Base-by-base conservation (phyloP, 2,797 vertebrate species). In the Pipistrellus kuhlii region DNA sequence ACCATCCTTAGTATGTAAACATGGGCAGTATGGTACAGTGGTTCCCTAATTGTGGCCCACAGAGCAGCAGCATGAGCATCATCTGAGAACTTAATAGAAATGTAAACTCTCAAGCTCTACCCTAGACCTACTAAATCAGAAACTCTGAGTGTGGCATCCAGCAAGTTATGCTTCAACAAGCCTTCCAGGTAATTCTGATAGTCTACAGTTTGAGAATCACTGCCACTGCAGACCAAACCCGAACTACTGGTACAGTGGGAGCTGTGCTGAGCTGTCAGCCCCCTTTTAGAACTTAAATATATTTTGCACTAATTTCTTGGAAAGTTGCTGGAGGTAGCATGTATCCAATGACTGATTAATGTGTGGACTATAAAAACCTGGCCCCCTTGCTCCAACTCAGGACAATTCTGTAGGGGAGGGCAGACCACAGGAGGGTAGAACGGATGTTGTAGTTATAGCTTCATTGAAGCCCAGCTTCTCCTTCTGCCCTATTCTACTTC, bases 31-130 rank as follows among this genome's bases (percentile, higher is more conserved):
- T 85, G n/a, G n/a, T 64, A 91, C 30, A 78, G 17, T 87, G 32
- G 20, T 55, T 93, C 82, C 89, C n/a, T 48, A 94, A 91, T n/a
- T 80, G 69, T 41, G 62, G 18, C 57, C 72, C 18, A 64, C 25
- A n/a, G 64, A 59, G 35, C 66, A 94, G 32, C 0, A 76, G 6
- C 9, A 38, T 38, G 20, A 72, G 30, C 2, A 38, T 25, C 27
- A 72, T 64, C 72, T 62, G 68, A 91, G 68, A 85, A 55, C 51
- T 94, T 71, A 73, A 17, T 64, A 90, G 62, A 94, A 83, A 82
- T 85, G 68, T 14, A 82, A 77, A 71, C 90, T 82, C n/a, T 77
- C 48, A 35, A 81, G 69, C 30, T 23, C 53, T 41, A 38, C 44
- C 23, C 25, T 92, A 85, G 64, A 62, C 11, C 27, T 57, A 32